Percentiles rank a stretch among this genome's conserved stretches.
Conservation (phyloP, 2,888 invertebrate genomes). For the Tetranychus truncatus region DNA sequence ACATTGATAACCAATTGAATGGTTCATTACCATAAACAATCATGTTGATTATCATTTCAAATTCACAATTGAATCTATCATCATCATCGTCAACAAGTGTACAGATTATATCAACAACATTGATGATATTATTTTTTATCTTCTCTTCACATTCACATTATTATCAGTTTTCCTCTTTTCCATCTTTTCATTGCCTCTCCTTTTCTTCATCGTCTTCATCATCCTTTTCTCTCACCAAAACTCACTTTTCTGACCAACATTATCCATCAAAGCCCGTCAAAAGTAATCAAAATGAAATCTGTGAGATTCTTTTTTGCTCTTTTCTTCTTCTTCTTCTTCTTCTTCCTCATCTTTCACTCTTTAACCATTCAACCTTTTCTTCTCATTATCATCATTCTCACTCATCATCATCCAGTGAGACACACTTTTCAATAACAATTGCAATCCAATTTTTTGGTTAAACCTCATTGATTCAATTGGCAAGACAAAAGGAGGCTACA, state of each 20-base stretch:
- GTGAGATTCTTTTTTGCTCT: neutral
- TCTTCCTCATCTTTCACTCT: neutral
- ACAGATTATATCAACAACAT: no score
- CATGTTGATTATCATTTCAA: no score
- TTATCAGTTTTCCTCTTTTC: neutral
- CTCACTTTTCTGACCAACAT: neutral
- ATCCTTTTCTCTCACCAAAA: neutral
- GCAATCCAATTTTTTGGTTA: no score
- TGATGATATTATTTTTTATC: no score
- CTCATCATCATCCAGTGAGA: neutral
- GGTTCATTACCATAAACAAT: no score
- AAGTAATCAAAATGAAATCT: slow-evolving; percentile 1
- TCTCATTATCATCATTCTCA: neutral
- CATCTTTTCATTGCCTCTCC: neutral
- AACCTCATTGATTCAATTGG: no score
- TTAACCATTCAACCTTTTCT: neutral
- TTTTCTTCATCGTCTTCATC: neutral
- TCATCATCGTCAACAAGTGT: no score
- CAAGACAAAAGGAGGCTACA: no score
- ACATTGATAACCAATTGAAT: no score
- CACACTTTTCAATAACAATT: no score
- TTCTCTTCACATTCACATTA: neutral
- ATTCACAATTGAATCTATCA: no score
- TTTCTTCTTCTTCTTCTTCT: neutral
- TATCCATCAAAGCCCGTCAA: neutral